phyloP scores from a whole-genome alignment of 2,888 invertebrate genomes.

The Agrenia bidenticulata region DNA sequence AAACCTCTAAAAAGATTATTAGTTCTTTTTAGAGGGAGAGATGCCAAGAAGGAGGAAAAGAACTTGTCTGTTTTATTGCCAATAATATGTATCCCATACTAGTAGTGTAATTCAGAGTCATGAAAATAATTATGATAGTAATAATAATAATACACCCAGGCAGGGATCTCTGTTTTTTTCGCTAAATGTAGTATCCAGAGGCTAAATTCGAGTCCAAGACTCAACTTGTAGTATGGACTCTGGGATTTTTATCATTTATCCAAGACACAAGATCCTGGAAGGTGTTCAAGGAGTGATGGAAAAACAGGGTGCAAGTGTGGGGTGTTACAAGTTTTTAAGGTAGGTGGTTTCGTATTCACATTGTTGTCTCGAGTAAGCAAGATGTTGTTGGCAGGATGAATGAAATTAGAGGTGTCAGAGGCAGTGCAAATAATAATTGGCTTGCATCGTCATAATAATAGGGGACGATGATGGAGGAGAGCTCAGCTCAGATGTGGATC shows the following conservation, averaged over 20 bases:
- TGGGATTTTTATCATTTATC: neutral
- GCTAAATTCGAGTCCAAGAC: too few species aligned
- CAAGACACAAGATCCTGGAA: neutral
- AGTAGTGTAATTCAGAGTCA: too few species aligned
- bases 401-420: conserved; percentile 34
- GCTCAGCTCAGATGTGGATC: neutral
- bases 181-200: too few species aligned
- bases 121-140: too few species aligned
- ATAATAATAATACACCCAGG: too few species aligned
- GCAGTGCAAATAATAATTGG: conserved; percentile 45
- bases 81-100: too few species aligned
- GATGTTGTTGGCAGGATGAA: conserved; percentile 14
- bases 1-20: conserved; percentile 20
- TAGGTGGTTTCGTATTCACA: neutral
- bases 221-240: too few species aligned
- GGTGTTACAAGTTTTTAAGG: neutral
- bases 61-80: too few species aligned
- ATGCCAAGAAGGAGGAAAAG: conserved; percentile 16
- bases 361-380: neutral
- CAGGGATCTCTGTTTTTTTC: too few species aligned
- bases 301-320: neutral
- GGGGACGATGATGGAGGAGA: conserved; percentile 10
- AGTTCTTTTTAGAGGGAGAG: neutral
- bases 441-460: conserved; percentile 25
- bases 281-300: neutral